A percentile compares a stretch with the other conserved stretches of the same genome.
Evolutionary conservation across 1,140 invertebrate species (phyloP).

Genomic region (Meloidogyne floridensis): DNA sequence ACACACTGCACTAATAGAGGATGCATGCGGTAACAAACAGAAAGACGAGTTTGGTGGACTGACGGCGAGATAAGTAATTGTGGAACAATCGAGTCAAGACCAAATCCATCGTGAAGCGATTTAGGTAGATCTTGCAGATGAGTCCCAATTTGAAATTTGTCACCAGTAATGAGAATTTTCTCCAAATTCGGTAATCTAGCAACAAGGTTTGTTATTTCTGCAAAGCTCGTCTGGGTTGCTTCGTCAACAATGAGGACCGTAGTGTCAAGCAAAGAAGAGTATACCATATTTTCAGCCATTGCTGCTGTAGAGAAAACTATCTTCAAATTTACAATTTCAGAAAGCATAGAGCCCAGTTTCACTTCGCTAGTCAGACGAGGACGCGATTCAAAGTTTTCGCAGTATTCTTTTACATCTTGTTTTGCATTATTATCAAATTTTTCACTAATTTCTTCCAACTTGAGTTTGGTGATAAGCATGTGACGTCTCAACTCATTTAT

Average conservation of each 20-base stretch:
- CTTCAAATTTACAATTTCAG: slow-evolving; percentile 2
- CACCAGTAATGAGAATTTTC: slow-evolving; percentile 4
- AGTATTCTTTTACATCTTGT: neutral
- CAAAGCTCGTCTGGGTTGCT: neutral
- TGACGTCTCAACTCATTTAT: neutral
- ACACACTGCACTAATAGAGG: neutral
- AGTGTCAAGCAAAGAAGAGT: neutral
- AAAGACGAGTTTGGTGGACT: slow-evolving; percentile 6
- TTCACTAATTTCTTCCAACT: neutral
- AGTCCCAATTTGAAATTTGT: neutral
- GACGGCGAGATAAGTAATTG: neutral
- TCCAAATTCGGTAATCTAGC: neutral
- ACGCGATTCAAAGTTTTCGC: neutral
- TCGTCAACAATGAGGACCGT: neutral
- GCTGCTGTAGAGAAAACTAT: neutral
- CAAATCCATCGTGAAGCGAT: neutral
- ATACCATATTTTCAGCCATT: neutral
- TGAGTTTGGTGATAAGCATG: slow-evolving; percentile 7
- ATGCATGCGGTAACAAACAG: neutral
- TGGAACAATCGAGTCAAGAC: neutral
- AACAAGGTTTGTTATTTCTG: neutral
- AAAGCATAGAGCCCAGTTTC: neutral
- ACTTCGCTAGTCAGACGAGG: slow-evolving; percentile 1
- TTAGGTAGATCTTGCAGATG: neutral
- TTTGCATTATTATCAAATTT: neutral